Percentiles rank a stretch among this genome's conserved stretches.
Evolutionary conservation across 1,140 invertebrate species (phyloP).

Genomic region (Listronotus bonariensis): DNA sequence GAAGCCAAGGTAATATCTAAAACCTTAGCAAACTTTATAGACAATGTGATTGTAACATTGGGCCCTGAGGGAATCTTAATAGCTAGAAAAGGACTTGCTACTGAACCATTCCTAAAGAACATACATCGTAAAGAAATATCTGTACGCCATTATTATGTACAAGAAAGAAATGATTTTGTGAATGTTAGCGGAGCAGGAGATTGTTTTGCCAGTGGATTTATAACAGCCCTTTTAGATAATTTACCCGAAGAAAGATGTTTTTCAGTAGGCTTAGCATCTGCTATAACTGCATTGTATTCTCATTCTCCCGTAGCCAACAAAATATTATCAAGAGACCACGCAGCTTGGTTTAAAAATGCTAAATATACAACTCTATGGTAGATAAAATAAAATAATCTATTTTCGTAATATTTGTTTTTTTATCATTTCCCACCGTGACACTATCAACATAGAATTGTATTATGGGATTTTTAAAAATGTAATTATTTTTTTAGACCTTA

Average conservation of each 20-base stretch:
- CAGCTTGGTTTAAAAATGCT: slow-evolving; percentile 5
- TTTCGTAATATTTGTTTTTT: too few relatives aligned
- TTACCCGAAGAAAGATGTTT: slow-evolving; percentile 59
- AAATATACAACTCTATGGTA: slow-evolving; percentile 9
- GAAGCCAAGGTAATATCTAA: slow-evolving; percentile 34
- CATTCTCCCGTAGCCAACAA: slow-evolving; percentile 38
- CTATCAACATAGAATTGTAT: too few relatives aligned
- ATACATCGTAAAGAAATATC: slow-evolving; percentile 26
- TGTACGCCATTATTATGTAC: slow-evolving; percentile 58
- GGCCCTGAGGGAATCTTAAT: slow-evolving; percentile 61
- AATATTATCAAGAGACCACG: slow-evolving; percentile 29
- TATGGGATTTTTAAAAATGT: too few relatives aligned
- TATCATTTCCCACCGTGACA: too few relatives aligned
- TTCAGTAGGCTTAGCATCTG: slow-evolving; percentile 61
- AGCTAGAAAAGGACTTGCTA: slow-evolving; percentile 48
- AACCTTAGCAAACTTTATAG: slow-evolving; percentile 52
- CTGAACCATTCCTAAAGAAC: slow-evolving; percentile 31
- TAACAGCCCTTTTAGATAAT: slow-evolving; percentile 59
- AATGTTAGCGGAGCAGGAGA: slow-evolving; percentile 71
- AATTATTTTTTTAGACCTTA: too few relatives aligned
- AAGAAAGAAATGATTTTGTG: slow-evolving; percentile 56
- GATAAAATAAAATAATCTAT: slow-evolving; percentile 4
- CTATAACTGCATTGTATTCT: slow-evolving; percentile 58
- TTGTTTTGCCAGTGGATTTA: slow-evolving; percentile 67
- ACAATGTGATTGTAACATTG: slow-evolving; percentile 64